phyloP scores from a whole-genome alignment of 1,140 invertebrate species.

The Varroa destructor region DNA sequence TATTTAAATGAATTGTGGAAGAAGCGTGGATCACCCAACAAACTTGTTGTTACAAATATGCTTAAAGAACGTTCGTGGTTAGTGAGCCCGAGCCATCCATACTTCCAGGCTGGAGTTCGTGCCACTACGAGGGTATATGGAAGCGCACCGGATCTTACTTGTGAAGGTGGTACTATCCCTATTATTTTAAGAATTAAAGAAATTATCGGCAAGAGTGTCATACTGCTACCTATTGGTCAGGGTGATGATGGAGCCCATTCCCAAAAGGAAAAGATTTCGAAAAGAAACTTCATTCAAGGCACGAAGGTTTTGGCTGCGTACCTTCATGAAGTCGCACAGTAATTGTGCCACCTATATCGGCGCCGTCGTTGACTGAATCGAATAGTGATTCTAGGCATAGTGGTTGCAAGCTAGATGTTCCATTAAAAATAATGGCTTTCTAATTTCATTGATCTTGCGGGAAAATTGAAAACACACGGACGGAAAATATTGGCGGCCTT shows the following conservation, averaged over 20 bases:
- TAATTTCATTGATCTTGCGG: no score
- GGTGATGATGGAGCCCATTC: slow-evolving; percentile 94
- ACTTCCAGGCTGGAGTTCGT: slow-evolving; percentile 71
- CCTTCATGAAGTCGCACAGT: slow-evolving; percentile 55
- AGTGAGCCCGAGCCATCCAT: slow-evolving; percentile 73
- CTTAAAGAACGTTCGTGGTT: slow-evolving; percentile 54
- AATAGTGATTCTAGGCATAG: no score
- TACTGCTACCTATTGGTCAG: slow-evolving; percentile 71
- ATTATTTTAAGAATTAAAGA: slow-evolving; percentile 73
- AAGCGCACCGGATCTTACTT: slow-evolving; percentile 79
- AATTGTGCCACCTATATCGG: no score
- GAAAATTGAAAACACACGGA: no score
- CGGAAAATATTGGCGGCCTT: no score
- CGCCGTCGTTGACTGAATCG: no score
- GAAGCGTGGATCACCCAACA: slow-evolving; percentile 34
- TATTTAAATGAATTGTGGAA: slow-evolving; percentile 39
- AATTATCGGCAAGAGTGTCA: slow-evolving; percentile 77
- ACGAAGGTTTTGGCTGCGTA: slow-evolving; percentile 73
- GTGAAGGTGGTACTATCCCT: slow-evolving; percentile 91
- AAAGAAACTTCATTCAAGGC: slow-evolving; percentile 81
- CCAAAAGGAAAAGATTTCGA: slow-evolving; percentile 91
- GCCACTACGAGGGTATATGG: slow-evolving; percentile 77
- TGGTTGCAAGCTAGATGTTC: no score
- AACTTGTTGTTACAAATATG: not conserved
- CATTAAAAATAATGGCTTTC: no score